Conservation (phyloP, 2,113 vertebrate genomes). For the Pterophyllum scalare region DNA sequence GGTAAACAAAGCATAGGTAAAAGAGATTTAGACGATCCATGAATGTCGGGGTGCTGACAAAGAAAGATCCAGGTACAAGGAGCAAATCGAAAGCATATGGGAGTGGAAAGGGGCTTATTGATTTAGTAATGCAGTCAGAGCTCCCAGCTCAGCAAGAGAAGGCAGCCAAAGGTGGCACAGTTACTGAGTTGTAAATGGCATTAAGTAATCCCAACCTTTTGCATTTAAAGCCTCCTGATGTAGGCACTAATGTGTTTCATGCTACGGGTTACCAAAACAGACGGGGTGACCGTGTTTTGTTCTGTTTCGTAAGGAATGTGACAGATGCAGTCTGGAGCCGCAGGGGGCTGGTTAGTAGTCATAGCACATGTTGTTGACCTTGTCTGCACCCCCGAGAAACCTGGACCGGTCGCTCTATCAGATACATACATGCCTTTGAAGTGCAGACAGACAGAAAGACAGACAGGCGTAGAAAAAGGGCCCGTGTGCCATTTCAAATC, state of each 20-base stretch:
- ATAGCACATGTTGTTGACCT: conserved; percentile 72
- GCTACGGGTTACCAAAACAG: conserved; percentile 74
- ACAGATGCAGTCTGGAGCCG: conserved; percentile 70
- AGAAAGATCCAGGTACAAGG: conserved; percentile 29
- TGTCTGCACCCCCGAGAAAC: conserved; percentile 63
- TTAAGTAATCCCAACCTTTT: conserved; percentile 44
- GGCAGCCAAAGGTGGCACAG: conserved; percentile 64
- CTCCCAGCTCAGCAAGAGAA: conserved; percentile 47
- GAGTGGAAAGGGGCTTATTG: conserved; percentile 36
- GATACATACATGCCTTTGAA: conserved; percentile 59
- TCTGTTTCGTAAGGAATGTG: conserved; percentile 67
- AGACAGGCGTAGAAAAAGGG: conserved; percentile 14
- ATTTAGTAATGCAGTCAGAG: conserved; percentile 41
- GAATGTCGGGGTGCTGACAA: conserved; percentile 19
- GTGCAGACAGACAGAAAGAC: conserved; percentile 39
- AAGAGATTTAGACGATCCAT: conserved; percentile 42
- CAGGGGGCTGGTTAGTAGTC: conserved; percentile 63
- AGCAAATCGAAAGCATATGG: conserved; percentile 35
- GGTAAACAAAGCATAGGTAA: conserved; percentile 57
- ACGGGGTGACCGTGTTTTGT: conserved; percentile 58
- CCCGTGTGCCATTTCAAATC: conserved; percentile 32
- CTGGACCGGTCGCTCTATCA: conserved; percentile 35
- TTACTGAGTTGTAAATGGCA: conserved; percentile 66
- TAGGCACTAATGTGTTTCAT: conserved; percentile 52
- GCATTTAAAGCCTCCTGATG: conserved; percentile 55